Conservation (phyloP, 2,797 vertebrate genomes). For the Luscinia megarhynchos region DNA sequence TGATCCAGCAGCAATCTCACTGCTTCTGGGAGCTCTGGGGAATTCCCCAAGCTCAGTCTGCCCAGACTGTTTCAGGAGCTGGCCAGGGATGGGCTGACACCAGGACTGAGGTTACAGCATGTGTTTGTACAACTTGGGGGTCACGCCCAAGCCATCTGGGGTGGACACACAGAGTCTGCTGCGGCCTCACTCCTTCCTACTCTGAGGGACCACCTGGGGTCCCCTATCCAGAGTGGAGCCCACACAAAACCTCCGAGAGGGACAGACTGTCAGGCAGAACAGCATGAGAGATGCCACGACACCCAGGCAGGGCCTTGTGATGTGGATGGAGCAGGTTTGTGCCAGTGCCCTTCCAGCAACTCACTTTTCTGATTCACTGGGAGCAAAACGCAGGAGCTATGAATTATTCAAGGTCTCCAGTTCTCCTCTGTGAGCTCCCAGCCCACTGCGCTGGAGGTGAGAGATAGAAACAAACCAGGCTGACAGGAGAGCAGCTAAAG, state of each 20-base stretch:
- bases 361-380: neutral
- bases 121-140: neutral
- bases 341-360: neutral
- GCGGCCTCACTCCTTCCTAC: accelerated
- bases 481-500: neutral
- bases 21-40: neutral
- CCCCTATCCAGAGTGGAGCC: neutral
- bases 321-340: neutral
- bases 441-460: neutral
- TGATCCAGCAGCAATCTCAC: neutral
- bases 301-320: neutral
- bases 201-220: accelerated
- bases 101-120: neutral
- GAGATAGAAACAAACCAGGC: neutral
- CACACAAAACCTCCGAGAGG: accelerated
- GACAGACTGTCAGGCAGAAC: neutral
- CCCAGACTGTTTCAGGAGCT: neutral
- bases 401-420: slow-evolving; percentile 17
- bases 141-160: accelerated
- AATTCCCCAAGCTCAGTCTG: neutral
- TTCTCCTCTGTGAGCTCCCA: neutral
- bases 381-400: neutral
- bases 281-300: accelerated
- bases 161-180: accelerated
- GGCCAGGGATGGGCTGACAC: neutral